A percentile compares a stretch with the other conserved stretches of the same genome.
Evolutionary conservation across 2,113 vertebrate species (phyloP).

Genomic region (Globicephala melas): DNA sequence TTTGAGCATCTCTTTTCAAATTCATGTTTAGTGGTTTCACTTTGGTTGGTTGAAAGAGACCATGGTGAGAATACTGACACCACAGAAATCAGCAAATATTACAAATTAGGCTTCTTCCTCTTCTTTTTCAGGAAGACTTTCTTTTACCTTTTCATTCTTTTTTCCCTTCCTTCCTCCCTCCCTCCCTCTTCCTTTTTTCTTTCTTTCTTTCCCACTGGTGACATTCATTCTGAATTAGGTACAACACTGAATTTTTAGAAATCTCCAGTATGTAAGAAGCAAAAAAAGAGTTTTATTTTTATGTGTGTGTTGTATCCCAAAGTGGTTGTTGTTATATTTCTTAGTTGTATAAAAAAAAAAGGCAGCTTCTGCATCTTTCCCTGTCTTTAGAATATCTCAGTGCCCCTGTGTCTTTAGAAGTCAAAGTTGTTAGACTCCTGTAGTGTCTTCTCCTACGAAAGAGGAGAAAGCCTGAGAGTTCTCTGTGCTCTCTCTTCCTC

Average conservation of each 20-base stretch:
- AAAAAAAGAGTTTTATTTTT: neutral
- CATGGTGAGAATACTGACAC: neutral
- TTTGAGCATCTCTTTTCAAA: neutral
- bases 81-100: neutral
- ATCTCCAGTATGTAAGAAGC: neutral
- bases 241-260: neutral
- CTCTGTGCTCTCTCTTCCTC: neutral
- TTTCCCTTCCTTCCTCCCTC: neutral
- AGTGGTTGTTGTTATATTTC: neutral
- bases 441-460: neutral
- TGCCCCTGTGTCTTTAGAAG: neutral
- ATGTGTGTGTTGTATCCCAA: neutral
- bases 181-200: neutral
- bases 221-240: neutral
- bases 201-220: neutral
- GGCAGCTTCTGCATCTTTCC: neutral
- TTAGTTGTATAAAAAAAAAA: neutral
- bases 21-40: neutral
- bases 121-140: neutral
- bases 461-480: neutral
- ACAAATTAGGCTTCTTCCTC: neutral
- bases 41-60: neutral
- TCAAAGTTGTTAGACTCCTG: neutral
- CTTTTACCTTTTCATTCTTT: neutral
- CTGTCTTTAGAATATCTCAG: neutral